Evolutionary conservation across 2,113 vertebrate species (phyloP).

Genomic region (Fulmarus glacialis): DNA sequence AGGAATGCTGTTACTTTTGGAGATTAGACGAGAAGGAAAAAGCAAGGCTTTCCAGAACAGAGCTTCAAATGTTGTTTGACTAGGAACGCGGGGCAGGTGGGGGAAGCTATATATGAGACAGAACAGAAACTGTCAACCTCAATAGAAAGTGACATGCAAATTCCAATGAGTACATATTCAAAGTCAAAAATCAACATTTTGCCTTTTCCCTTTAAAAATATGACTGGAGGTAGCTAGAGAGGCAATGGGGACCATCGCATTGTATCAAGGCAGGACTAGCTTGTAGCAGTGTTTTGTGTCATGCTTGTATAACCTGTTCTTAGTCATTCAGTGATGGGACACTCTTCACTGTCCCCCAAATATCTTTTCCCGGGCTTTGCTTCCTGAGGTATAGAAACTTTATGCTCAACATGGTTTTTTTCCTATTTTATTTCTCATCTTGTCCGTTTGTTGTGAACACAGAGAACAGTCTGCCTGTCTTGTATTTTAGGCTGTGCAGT

Average conservation of each 20-base stretch:
- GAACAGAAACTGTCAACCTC: not conserved
- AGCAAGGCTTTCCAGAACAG: not conserved
- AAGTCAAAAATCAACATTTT: not conserved
- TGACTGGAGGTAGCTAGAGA: not conserved
- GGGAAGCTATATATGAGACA: not conserved
- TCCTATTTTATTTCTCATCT: not conserved
- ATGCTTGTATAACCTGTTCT: not conserved
- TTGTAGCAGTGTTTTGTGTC: not conserved
- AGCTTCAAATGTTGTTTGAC: not conserved
- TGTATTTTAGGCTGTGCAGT: not conserved
- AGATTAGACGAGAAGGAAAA: not conserved
- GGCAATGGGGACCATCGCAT: accelerated
- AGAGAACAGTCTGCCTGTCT: not conserved
- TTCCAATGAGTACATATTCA: not conserved
- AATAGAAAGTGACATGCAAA: not conserved
- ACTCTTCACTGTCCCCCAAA: not conserved
- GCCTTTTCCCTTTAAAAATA: not conserved
- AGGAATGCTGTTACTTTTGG: not conserved
- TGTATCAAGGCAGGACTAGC: not conserved
- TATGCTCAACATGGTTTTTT: not conserved
- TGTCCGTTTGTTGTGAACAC: not conserved
- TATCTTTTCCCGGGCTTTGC: not conserved
- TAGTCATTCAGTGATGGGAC: not conserved
- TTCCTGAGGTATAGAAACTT: not conserved
- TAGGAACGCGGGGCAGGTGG: not conserved